A percentile compares a stretch with the other conserved stretches of the same genome.
Conservation (phyloP, 2,113 vertebrate genomes). For the Gymnorhina tibicen region DNA sequence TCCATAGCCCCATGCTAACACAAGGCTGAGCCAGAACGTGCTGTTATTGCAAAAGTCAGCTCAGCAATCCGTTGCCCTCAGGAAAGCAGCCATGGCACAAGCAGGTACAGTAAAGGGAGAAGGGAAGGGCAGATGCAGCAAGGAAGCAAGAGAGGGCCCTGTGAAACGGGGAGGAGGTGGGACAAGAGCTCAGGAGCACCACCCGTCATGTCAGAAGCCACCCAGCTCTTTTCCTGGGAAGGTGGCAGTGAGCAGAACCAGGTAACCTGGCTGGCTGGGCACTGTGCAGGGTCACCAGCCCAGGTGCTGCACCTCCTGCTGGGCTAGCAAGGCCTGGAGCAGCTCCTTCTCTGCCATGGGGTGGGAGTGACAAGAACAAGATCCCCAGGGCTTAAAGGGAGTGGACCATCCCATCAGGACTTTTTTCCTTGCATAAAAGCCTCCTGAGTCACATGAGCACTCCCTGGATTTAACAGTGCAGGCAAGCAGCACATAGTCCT, state of each 20-base stretch:
- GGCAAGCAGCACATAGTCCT: neutral
- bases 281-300: neutral
- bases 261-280: neutral
- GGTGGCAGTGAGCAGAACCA: neutral
- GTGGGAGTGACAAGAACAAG: neutral
- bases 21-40: neutral
- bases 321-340: neutral
- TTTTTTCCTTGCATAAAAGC: neutral
- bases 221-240: neutral
- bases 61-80: neutral
- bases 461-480: neutral
- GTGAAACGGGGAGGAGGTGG: neutral
- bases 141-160: neutral
- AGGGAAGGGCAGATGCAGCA: neutral
- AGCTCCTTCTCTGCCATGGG: neutral
- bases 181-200: neutral
- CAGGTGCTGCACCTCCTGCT: rapidly evolving
- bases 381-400: neutral
- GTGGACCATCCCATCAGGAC: neutral
- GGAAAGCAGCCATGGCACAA: neutral
- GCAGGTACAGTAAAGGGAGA: neutral
- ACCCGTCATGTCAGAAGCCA: neutral
- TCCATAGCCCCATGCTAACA: neutral
- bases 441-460: neutral
- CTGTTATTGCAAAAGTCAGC: neutral